These are phyloP conservation scores for Karalla daura DNA, from an alignment of 2,797 vertebrate genomes.

Conservation along the genomic window DNA sequence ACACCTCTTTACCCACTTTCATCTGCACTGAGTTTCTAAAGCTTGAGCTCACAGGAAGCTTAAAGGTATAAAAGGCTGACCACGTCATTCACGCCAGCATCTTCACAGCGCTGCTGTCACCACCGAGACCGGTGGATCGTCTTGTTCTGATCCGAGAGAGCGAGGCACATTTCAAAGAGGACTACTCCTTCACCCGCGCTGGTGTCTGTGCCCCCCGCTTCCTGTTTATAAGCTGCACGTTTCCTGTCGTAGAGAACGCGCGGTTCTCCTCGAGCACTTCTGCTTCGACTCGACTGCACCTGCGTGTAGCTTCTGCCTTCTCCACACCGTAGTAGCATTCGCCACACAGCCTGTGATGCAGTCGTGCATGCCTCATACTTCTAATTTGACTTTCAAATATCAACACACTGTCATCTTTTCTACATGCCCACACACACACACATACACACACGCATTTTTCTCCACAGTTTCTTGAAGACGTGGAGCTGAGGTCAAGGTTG, in stretches of 20 bases:
- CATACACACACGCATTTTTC: slow-evolving; percentile 16
- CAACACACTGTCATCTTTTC: slow-evolving; percentile 55
- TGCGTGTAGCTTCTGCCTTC: not conserved
- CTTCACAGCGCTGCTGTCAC: not conserved
- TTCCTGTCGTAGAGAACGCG: slow-evolving; percentile 49
- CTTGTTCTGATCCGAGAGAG: slow-evolving; percentile 35
- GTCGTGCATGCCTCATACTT: slow-evolving; percentile 56
- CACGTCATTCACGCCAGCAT: not conserved
- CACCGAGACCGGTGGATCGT: slow-evolving; percentile 9
- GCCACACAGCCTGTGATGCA: slow-evolving; percentile 16
- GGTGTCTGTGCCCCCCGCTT: slow-evolving; percentile 39
- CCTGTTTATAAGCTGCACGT: slow-evolving; percentile 66
- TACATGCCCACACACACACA: slow-evolving; percentile 44
- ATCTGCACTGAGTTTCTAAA: slow-evolving; percentile 39
- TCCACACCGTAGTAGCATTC: not conserved
- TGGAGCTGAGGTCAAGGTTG: slow-evolving; percentile 63
- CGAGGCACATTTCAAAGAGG: slow-evolving; percentile 33
- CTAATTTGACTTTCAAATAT: slow-evolving; percentile 77
- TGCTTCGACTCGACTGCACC: not conserved
- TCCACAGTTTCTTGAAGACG: slow-evolving; percentile 45
- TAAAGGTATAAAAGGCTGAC: slow-evolving; percentile 8
- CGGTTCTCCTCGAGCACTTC: slow-evolving; percentile 4
- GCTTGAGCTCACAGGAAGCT: slow-evolving; percentile 8
- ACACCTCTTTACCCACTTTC: slow-evolving; percentile 36
- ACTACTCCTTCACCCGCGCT: slow-evolving; percentile 24